Evolutionary conservation across 1,140 invertebrate genomes (phyloP).

Genomic region (Oncopodura yosiiana): DNA sequence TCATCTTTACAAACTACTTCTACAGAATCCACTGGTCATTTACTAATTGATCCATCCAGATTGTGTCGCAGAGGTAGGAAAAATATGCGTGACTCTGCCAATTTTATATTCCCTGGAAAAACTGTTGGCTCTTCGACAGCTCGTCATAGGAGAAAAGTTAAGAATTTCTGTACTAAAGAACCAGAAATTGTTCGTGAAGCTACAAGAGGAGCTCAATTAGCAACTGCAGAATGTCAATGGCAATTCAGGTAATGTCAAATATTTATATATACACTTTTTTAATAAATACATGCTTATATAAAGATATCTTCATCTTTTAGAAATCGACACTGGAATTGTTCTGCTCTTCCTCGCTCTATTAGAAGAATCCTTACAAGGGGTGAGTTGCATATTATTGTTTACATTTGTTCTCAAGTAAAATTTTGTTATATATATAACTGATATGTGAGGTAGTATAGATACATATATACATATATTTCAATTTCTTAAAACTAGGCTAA

Average conservation of each 20-base stretch:
- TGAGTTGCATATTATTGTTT: conserved; percentile 40
- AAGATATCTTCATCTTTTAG: conserved; percentile 38
- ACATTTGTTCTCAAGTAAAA: background rate
- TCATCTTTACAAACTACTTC: too few species aligned
- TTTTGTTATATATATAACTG: too few species aligned
- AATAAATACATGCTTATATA: background rate
- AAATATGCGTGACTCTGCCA: conserved; percentile 37
- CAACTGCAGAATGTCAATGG: conserved; percentile 70
- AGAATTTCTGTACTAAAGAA: conserved; percentile 41
- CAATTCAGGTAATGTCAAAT: too few species aligned
- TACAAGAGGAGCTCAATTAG: conserved; percentile 60
- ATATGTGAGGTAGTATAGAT: too few species aligned
- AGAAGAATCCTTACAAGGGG: conserved; percentile 70
- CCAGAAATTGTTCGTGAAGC: conserved; percentile 66
- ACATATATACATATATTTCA: background rate
- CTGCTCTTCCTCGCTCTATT: conserved; percentile 61
- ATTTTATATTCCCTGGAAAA: conserved; percentile 32
- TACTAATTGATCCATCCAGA: conserved; percentile 75
- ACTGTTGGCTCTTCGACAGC: conserved; percentile 4
- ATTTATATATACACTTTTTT: background rate
- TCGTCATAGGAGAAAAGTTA: conserved; percentile 31
- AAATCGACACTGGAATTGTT: conserved; percentile 74
- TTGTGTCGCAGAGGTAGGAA: conserved; percentile 64
- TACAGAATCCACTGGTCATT: conserved; percentile 52
- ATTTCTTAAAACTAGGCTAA: too few species aligned